Conservation (phyloP, 2,888 invertebrate genomes). For the Zelleria hepariella region DNA sequence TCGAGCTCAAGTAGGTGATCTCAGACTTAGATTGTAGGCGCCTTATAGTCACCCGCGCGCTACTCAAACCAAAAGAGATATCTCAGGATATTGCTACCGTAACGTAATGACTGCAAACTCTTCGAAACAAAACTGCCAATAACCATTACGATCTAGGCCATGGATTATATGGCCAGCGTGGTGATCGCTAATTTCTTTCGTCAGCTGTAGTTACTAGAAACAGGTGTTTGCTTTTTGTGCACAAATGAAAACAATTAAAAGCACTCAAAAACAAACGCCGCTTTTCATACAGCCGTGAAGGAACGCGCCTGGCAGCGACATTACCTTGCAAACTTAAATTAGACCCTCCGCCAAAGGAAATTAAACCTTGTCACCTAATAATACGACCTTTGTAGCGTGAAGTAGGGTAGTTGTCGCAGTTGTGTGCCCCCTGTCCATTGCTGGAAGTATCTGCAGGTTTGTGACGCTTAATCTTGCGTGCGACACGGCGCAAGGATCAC, state of each 20-base stretch:
- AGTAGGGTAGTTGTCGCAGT: not conserved
- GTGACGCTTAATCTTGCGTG: slow-evolving; percentile 72
- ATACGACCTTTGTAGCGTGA: not conserved
- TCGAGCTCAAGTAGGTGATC: too few relatives aligned
- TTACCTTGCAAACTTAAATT: not conserved
- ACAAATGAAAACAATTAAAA: slow-evolving; percentile 2
- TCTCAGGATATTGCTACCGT: too few relatives aligned
- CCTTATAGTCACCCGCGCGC: too few relatives aligned
- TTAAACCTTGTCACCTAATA: not conserved
- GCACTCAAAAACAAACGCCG: not conserved
- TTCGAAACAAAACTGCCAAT: too few relatives aligned
- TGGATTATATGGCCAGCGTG: too few relatives aligned
- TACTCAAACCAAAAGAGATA: too few relatives aligned
- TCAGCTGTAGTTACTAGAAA: too few relatives aligned
- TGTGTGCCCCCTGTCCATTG: not conserved
- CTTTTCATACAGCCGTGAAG: not conserved
- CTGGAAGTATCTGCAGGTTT: slow-evolving; percentile 49
- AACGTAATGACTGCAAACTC: too few relatives aligned
- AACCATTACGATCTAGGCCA: too few relatives aligned
- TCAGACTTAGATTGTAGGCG: too few relatives aligned
- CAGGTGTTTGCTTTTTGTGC: not conserved
- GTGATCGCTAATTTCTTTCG: too few relatives aligned
- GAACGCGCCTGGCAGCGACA: not conserved
- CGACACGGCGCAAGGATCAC: slow-evolving; percentile 64
- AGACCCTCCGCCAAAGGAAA: not conserved